Percentiles rank a stretch among this genome's conserved stretches.
Conservation (phyloP, 92 coral and sea anemone species). For the Siderastrea radians region DNA sequence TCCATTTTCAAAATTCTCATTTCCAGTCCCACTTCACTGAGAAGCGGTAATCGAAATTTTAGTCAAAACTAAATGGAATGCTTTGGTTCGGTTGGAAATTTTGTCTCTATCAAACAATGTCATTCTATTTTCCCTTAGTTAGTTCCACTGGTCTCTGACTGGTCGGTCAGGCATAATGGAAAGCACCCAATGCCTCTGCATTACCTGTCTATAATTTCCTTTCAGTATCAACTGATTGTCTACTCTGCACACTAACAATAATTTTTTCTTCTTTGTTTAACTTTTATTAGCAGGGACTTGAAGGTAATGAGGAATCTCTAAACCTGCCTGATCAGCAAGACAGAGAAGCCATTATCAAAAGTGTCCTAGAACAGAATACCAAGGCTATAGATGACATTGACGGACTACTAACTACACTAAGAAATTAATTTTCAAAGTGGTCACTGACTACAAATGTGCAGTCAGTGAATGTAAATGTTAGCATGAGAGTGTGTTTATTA, state of each 20-base stretch:
- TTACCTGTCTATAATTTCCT: not conserved
- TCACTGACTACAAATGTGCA: not conserved
- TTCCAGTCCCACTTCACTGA: too few relatives aligned
- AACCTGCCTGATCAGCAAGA: not conserved
- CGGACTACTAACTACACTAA: slow-evolving; percentile 33
- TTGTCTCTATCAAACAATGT: too few relatives aligned
- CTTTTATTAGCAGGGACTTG: not conserved
- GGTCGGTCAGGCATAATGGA: too few relatives aligned
- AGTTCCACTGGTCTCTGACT: too few relatives aligned
- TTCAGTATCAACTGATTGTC: not conserved
- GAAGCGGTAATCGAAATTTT: too few relatives aligned
- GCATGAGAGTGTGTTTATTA: not conserved
- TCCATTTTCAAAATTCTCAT: too few relatives aligned
- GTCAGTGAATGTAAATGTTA: not conserved
- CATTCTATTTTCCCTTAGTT: too few relatives aligned
- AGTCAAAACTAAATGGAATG: too few relatives aligned
- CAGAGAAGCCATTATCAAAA: slow-evolving; percentile 36
- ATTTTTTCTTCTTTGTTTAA: not conserved
- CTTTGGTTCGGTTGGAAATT: too few relatives aligned
- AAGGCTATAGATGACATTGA: slow-evolving; percentile 63
- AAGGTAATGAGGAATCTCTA: not conserved
- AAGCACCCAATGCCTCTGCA: too few relatives aligned
- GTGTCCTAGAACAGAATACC: slow-evolving; percentile 48
- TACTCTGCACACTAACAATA: not conserved
- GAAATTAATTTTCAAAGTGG: not conserved